phyloP scores from a whole-genome alignment of 2,888 invertebrate species.

The Drosophila ustulata region DNA sequence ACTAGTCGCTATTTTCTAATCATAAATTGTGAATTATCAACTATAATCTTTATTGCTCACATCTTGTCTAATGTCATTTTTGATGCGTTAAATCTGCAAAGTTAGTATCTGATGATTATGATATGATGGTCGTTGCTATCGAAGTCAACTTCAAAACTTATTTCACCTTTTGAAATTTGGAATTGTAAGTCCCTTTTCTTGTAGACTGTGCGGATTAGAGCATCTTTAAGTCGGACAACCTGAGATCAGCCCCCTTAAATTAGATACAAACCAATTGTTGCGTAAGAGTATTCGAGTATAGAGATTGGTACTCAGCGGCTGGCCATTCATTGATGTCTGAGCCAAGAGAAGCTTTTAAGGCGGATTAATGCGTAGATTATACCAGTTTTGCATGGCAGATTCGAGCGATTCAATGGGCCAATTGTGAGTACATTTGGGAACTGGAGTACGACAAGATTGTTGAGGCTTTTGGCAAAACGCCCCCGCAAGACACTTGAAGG shows the following conservation, averaged over 20 bases:
- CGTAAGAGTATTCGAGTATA: conserved; percentile 9
- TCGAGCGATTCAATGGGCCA: conserved; percentile 3
- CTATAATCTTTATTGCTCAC: background rate
- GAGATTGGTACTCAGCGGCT: too few relatives aligned
- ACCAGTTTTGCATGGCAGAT: conserved; percentile 21
- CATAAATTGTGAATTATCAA: background rate
- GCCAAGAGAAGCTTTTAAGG: conserved; percentile 11
- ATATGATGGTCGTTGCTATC: too few relatives aligned
- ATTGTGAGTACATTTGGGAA: background rate
- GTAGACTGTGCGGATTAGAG: background rate
- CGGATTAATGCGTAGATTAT: conserved; percentile 46
- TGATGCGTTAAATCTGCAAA: too few relatives aligned
- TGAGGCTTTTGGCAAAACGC: conserved; percentile 30
- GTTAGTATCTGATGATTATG: too few relatives aligned
- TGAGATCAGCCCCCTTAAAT: background rate
- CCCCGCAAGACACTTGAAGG: conserved; percentile 35
- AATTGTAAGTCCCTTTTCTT: too few relatives aligned
- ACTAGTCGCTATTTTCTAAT: background rate
- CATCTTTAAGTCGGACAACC: background rate
- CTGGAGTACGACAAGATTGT: conserved; percentile 16
- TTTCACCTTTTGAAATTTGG: too few relatives aligned
- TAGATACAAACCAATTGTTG: background rate
- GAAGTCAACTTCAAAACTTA: too few relatives aligned
- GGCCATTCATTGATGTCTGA: conserved; percentile 2
- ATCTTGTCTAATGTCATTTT: background rate